phyloP scores from a whole-genome alignment of 2,888 invertebrate species.

The Erpobdella octoculata region DNA sequence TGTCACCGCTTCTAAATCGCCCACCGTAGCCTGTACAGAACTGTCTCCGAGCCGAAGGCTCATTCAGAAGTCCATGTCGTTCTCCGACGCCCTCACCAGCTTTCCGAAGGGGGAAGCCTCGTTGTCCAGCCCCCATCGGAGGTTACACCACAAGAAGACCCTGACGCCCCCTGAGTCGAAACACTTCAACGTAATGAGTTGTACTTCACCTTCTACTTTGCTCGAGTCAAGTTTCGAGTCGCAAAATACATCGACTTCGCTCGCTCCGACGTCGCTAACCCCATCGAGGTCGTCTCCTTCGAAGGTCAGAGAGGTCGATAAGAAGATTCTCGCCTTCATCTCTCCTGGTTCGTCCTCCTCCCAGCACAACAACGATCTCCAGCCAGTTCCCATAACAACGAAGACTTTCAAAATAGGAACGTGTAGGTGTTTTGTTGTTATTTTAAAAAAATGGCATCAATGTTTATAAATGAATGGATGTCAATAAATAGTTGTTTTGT shows the following conservation, averaged over 20 bases:
- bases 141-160: not conserved
- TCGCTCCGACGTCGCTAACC: not conserved
- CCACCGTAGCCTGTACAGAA: not conserved
- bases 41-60: not conserved
- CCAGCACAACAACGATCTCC: too few species aligned
- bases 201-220: too few species aligned
- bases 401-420: slow-evolving; percentile 7
- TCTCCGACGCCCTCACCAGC: not conserved
- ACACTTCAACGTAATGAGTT: too few species aligned
- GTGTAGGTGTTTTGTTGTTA: not conserved
- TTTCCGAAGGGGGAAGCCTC: not conserved
- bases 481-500: too few species aligned
- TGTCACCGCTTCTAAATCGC: not conserved
- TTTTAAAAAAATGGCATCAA: too few species aligned
- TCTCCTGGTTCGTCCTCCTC: not conserved
- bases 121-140: not conserved
- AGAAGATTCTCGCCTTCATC: not conserved
- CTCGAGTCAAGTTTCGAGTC: too few species aligned
- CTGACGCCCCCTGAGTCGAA: too few species aligned
- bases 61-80: not conserved
- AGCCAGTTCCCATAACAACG: not conserved
- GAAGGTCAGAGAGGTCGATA: not conserved
- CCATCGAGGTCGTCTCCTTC: not conserved
- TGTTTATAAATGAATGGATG: too few species aligned
- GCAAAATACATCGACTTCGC: not conserved